Evolutionary conservation across 2,797 vertebrate species (phyloP).

Genomic region (Aulostomus chinensis): DNA sequence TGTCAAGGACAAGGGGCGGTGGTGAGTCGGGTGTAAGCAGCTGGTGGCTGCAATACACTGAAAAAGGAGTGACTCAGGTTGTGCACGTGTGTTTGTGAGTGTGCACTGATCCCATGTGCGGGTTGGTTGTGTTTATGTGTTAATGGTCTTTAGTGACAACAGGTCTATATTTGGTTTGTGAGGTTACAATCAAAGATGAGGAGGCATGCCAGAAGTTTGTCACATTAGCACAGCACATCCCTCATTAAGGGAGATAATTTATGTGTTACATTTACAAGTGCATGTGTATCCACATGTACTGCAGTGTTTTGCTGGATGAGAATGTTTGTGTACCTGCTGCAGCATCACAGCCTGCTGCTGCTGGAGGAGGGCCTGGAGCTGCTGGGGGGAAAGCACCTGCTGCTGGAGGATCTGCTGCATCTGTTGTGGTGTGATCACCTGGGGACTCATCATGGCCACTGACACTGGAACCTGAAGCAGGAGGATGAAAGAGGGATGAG

Average conservation of each 20-base stretch:
- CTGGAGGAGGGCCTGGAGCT: conserved; percentile 97
- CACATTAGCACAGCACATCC: no score
- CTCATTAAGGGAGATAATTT: no score
- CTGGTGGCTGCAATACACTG: conserved; percentile 1
- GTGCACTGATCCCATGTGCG: no score
- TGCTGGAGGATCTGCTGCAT: conserved; percentile 99
- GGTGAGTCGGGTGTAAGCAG: conserved; percentile 42
- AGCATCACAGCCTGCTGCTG: conserved; percentile 99
- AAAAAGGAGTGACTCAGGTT: conserved; percentile 34
- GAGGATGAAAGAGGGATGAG: conserved; percentile 1
- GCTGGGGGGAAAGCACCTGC: conserved; percentile 98
- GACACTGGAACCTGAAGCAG: conserved; percentile 93
- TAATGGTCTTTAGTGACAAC: no score
- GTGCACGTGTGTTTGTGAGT: not conserved
- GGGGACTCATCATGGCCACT: conserved; percentile 99
- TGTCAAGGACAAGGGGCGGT: conserved; percentile 70
- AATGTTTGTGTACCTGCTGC: conserved; percentile 97
- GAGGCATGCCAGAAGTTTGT: no score
- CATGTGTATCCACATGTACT: no score
- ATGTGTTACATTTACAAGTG: no score
- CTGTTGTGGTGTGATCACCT: conserved; percentile 99
- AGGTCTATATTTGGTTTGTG: no score
- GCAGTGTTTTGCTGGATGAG: not conserved
- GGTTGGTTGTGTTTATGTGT: not conserved
- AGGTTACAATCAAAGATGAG: no score